Evolutionary conservation across 2,113 vertebrate species (phyloP), one percentile per base, ranked within the genome.

Genomic region (Xerus inauris): DNA sequence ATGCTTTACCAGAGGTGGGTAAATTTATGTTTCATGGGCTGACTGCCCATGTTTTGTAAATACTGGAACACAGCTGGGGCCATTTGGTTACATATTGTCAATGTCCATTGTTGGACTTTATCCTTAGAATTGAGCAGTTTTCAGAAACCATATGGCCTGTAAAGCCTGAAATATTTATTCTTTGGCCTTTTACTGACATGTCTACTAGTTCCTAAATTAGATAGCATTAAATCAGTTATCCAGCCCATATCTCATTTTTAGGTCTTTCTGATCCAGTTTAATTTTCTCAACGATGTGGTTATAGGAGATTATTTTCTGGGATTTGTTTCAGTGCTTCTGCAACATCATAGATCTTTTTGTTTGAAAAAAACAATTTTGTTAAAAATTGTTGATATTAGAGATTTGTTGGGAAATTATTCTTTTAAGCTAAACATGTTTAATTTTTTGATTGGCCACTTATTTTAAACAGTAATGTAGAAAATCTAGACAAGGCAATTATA

Each of bases 341-440:
- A 57, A 30, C 32, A 73, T 89, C 38, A 62, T 67, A 87, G 6
- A 79, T 67, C 16, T 86, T 81, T 86, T 87, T 38, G 54, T 93
- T 94, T 83, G 47, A 62, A 85, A 87, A 87, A 93, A 69, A 85
- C 38, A 82, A 24, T 82, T 87, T 82, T 86, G 10, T 94, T 92
- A 92, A 80, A 94, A 91, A 67, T 89, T 94, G 71, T 94, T 69
- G 7, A 57, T 95, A 20, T 87, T 92, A 87, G 32, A 87, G 83
- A 83, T 92, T 94, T 9, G 64, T 12, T 88, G 51, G 49, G 40
- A 91, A 92, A 72, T 84, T 89, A 86, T 73, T 64, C 54, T 83
- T 54, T n/a, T 45, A 73, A 75, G 62, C 94, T 93, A 95, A 85
- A 14, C 40, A 24, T 62, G 26, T 51, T 42, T 85, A n/a, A 16